Percentiles rank a stretch among this genome's conserved stretches.
These are phyloP conservation scores for Pseudoatta argentina DNA, from an alignment of 1,140 invertebrate genomes.

Conservation along the genomic window DNA sequence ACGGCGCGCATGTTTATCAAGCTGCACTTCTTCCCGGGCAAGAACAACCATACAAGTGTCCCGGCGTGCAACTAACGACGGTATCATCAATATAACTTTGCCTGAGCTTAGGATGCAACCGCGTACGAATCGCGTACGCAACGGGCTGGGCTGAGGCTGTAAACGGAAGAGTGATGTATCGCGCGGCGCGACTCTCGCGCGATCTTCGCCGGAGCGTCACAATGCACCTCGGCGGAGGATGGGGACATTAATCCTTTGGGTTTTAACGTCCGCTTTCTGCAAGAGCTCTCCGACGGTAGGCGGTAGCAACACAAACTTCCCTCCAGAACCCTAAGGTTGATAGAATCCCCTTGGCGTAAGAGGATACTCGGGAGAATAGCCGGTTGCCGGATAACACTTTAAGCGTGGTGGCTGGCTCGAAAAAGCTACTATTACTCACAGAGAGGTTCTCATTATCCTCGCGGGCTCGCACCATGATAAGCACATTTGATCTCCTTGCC, in stretches of 20 bases:
- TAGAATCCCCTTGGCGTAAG: slow-evolving; percentile 33
- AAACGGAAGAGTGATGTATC: slow-evolving; percentile 63
- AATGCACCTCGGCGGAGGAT: slow-evolving; percentile 58
- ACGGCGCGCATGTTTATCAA: slow-evolving; percentile 60
- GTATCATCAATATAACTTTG: slow-evolving; percentile 69
- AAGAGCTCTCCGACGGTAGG: slow-evolving; percentile 11
- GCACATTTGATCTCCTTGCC: slow-evolving; percentile 16
- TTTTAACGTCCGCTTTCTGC: slow-evolving; percentile 54
- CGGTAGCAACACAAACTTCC: slow-evolving; percentile 44
- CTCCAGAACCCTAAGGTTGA: slow-evolving; percentile 5
- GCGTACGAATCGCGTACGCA: slow-evolving; percentile 48
- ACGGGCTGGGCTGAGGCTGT: neutral
- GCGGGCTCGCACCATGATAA: slow-evolving; percentile 9
- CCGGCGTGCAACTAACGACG: slow-evolving; percentile 64
- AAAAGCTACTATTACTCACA: slow-evolving; percentile 58
- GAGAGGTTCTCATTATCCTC: slow-evolving; percentile 62
- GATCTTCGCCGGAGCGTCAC: slow-evolving; percentile 53
- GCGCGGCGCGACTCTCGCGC: slow-evolving; percentile 35
- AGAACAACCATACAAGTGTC: slow-evolving; percentile 67
- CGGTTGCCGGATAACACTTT: slow-evolving; percentile 43
- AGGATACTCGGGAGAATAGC: slow-evolving; percentile 35
- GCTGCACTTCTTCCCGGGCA: slow-evolving; percentile 46
- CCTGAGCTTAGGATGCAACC: slow-evolving; percentile 54
- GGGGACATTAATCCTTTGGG: slow-evolving; percentile 67
- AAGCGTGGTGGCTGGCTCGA: slow-evolving; percentile 31